phyloP scores from a whole-genome alignment of 2,113 vertebrate species.

The Microtus richardsoni region DNA sequence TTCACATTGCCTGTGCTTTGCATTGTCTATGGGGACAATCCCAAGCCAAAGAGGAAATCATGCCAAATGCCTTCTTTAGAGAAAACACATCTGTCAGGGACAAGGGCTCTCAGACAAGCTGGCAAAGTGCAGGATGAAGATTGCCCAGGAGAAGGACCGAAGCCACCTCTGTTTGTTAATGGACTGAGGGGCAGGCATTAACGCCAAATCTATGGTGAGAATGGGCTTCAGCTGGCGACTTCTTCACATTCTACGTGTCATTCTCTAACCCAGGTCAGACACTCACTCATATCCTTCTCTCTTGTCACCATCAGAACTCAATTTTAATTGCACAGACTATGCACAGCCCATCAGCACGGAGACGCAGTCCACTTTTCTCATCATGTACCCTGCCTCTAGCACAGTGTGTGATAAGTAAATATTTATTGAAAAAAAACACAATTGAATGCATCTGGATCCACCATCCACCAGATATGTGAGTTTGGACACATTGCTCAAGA shows the following conservation, averaged over 20 bases:
- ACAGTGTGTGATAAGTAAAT: not conserved
- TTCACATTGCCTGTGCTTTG: not conserved
- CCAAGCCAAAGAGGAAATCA: not conserved
- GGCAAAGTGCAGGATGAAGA: not conserved
- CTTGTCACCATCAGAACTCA: not conserved
- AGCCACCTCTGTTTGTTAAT: not conserved
- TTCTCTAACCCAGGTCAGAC: not conserved
- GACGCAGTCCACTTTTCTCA: not conserved
- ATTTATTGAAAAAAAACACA: not conserved
- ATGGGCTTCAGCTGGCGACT: not conserved
- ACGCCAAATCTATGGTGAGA: not conserved
- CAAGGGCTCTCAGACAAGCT: not conserved
- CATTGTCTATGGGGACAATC: not conserved
- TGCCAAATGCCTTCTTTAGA: slow-evolving; percentile 7
- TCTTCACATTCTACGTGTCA: not conserved
- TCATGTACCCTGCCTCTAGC: not conserved
- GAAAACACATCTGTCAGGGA: slow-evolving; percentile 26
- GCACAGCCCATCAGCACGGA: not conserved
- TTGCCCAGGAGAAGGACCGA: not conserved
- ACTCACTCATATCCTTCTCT: not conserved
- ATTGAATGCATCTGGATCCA: not conserved
- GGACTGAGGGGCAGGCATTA: not conserved
- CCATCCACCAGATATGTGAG: not conserved
- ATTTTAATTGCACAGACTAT: accelerated
- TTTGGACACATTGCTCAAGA: not conserved